Evolutionary conservation across 64 coral and sea anemone genomes (phyloP).

Genomic region (Montipora cactus): DNA sequence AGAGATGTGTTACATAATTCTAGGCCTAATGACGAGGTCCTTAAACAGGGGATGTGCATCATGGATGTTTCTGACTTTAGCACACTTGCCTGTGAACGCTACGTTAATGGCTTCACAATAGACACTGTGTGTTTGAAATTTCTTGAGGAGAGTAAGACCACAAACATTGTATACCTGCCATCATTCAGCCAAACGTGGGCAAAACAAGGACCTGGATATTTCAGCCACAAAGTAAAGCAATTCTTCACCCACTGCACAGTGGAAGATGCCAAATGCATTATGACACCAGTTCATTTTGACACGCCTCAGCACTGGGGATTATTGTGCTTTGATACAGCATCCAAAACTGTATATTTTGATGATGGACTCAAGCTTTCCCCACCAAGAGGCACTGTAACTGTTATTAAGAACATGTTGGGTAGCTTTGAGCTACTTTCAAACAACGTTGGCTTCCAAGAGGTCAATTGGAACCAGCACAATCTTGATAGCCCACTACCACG

Average conservation of each 20-base stretch:
- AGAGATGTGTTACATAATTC: neutral
- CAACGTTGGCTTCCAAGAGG: neutral
- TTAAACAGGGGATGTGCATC: neutral
- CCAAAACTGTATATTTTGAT: neutral
- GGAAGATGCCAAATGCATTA: neutral
- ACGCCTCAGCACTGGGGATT: neutral
- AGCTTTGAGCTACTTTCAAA: neutral
- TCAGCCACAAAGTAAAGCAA: neutral
- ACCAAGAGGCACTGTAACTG: neutral
- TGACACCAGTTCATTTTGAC: neutral
- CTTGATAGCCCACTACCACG: neutral
- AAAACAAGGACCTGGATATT: neutral
- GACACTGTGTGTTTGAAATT: conserved; percentile 11
- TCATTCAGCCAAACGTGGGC: conserved; percentile 27
- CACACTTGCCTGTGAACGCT: conserved; percentile 29
- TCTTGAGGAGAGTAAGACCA: neutral
- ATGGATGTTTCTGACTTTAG: conserved; percentile 17
- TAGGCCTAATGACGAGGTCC: neutral
- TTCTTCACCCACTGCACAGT: neutral
- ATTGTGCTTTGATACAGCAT: conserved; percentile 9
- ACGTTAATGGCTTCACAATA: conserved; percentile 39
- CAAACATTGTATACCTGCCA: neutral
- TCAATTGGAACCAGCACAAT: neutral
- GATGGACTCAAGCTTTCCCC: conserved; percentile 25
- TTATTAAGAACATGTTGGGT: conserved; percentile 11